Percentiles rank a stretch among this genome's conserved stretches.
These are phyloP conservation scores for Enteromius paludinosus DNA, from an alignment of 2,797 vertebrate genomes.

Conservation along the genomic window DNA sequence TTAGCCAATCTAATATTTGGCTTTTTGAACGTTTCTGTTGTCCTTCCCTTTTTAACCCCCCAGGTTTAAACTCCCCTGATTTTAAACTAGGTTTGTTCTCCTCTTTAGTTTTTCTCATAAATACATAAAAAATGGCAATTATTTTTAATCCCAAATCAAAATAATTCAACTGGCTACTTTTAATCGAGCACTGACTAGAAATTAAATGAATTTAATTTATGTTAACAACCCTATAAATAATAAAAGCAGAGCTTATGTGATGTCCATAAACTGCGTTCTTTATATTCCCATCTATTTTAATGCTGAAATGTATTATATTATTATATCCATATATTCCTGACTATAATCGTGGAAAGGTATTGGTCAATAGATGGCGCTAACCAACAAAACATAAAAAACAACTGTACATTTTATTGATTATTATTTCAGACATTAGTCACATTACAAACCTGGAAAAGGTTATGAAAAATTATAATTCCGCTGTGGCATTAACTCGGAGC, in stretches of 20 bases:
- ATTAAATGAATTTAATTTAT: not conserved
- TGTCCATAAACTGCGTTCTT: not conserved
- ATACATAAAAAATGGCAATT: not conserved
- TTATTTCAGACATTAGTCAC: not conserved
- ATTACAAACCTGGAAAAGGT: not conserved
- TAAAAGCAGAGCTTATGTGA: not conserved
- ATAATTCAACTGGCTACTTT: not conserved
- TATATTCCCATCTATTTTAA: not conserved
- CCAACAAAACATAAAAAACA: not conserved
- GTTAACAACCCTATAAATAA: not conserved
- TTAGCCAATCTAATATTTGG: not conserved
- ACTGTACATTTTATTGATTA: not conserved
- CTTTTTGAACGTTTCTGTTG: not conserved
- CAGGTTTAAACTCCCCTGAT: not conserved
- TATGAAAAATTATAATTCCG: not conserved
- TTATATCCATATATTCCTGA: not conserved
- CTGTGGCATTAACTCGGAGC: not conserved
- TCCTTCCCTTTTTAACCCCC: not conserved
- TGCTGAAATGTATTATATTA: not conserved
- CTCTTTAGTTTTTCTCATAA: not conserved
- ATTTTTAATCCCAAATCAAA: not conserved
- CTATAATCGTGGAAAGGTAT: not conserved
- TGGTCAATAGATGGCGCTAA: slow-evolving; percentile 52
- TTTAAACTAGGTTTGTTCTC: not conserved
- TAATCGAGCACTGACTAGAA: not conserved